These are phyloP conservation scores for Drosophila eohydei DNA, from an alignment of 2,888 invertebrate species.

Conservation along the genomic window DNA sequence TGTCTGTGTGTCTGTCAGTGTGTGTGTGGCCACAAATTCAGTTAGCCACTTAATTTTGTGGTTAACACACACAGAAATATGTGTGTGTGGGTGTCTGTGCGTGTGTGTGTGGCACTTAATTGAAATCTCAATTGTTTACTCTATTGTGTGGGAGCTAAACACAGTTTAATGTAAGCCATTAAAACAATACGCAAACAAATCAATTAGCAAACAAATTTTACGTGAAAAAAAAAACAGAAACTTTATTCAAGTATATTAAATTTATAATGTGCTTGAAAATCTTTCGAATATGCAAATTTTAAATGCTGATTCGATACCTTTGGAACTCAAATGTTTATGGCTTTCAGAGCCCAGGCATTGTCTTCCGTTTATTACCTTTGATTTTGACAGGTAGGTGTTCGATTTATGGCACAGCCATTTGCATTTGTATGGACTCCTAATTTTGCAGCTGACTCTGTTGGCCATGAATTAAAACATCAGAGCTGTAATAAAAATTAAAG, in stretches of 20 bases:
- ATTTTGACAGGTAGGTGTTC: conserved; percentile 46
- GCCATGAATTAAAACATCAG: conserved; percentile 23
- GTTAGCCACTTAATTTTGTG: conserved; percentile 84
- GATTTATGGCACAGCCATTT: conserved; percentile 41
- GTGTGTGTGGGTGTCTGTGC: not conserved
- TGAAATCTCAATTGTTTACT: conserved; percentile 66
- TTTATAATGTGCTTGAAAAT: not conserved
- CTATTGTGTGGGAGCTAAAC: conserved; percentile 23
- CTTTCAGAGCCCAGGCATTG: conserved; percentile 46
- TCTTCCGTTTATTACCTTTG: conserved; percentile 28
- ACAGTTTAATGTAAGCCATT: conserved; percentile 35
- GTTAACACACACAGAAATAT: conserved; percentile 45
- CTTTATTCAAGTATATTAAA: not conserved
- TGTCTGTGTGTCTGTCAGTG: conserved; percentile 6
- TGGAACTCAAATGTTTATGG: conserved; percentile 27
- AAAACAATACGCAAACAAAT: conserved; percentile 23
- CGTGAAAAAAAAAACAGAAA: not conserved
- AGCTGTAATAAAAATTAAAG: conserved; percentile 25
- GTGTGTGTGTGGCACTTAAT: conserved; percentile 52
- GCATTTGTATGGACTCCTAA: conserved; percentile 46
- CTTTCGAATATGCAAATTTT: conserved; percentile 46
- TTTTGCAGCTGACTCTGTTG: conserved; percentile 12
- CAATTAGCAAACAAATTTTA: conserved; percentile 21
- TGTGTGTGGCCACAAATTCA: conserved; percentile 67
- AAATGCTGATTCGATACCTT: conserved; percentile 31